Evolutionary conservation across 2,113 vertebrate genomes (phyloP).

Genomic region (Probosciger aterrimus): DNA sequence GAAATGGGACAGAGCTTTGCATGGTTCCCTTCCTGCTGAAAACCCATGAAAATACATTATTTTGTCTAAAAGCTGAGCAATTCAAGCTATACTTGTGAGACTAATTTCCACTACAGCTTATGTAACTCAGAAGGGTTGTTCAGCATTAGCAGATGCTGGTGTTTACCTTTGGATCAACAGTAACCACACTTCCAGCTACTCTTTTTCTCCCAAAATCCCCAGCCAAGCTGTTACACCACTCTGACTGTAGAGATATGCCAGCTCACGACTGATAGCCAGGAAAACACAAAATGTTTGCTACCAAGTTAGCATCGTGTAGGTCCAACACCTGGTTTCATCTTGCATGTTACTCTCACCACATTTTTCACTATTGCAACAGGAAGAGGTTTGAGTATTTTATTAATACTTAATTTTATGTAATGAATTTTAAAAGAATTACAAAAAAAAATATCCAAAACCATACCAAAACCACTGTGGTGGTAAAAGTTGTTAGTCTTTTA

Average conservation of each 20-base stretch:
- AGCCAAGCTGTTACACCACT: background rate
- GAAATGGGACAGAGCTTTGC: background rate
- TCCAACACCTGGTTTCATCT: background rate
- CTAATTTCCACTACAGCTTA: background rate
- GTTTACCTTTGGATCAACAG: background rate
- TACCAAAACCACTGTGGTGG: background rate
- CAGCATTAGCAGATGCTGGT: background rate
- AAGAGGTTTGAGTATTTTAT: background rate
- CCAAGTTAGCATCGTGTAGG: background rate
- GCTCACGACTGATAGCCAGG: background rate
- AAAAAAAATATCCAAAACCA: background rate
- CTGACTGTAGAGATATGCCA: background rate
- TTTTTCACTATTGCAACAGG: background rate
- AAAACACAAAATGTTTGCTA: background rate
- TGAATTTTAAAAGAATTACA: background rate
- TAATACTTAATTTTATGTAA: background rate
- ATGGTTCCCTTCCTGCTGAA: background rate
- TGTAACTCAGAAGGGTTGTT: rapidly evolving
- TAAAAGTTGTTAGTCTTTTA: background rate
- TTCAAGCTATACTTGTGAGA: background rate
- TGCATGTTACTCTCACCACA: background rate
- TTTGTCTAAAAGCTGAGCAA: rapidly evolving
- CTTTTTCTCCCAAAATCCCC: background rate
- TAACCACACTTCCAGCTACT: background rate
- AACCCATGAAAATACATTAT: background rate